Evolutionary conservation across 2,113 vertebrate genomes (phyloP).

Genomic region (Scomber scombrus): DNA sequence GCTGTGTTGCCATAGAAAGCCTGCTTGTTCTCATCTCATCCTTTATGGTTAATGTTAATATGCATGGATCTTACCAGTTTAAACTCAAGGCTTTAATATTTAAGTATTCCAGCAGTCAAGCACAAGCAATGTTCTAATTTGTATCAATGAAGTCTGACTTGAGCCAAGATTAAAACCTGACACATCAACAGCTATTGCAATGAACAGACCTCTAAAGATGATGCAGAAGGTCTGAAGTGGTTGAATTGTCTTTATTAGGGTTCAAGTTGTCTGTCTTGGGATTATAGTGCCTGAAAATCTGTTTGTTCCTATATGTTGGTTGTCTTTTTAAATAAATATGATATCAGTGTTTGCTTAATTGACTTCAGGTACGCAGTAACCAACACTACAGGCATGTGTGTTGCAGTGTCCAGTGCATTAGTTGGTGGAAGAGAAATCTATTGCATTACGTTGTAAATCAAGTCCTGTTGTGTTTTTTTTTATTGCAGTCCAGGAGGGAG

Average conservation of each 20-base stretch:
- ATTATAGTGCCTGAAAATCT: slow-evolving; percentile 12
- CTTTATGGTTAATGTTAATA: too few relatives aligned
- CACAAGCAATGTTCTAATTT: background rate
- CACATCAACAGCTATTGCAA: background rate
- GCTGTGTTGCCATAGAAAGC: too few relatives aligned
- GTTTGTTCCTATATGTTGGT: background rate
- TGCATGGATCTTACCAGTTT: too few relatives aligned
- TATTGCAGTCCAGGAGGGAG: slow-evolving; percentile 25
- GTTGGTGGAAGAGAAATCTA: background rate
- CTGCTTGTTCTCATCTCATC: too few relatives aligned
- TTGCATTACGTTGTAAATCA: slow-evolving; percentile 35
- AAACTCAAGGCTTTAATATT: too few relatives aligned
- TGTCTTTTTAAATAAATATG: slow-evolving; percentile 30
- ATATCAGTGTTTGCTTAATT: slow-evolving; percentile 5
- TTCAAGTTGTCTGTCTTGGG: background rate
- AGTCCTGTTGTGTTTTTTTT: slow-evolving; percentile 26
- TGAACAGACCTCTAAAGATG: background rate
- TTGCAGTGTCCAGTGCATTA: background rate
- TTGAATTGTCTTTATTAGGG: background rate
- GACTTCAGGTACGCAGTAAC: background rate
- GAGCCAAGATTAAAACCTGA: background rate
- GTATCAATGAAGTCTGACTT: background rate
- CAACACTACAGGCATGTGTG: background rate
- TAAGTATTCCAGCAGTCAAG: too few relatives aligned
- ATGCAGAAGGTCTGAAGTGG: background rate